These are phyloP conservation scores for Azemiops feae DNA, from an alignment of 2,113 vertebrate species.

Conservation along the genomic window DNA sequence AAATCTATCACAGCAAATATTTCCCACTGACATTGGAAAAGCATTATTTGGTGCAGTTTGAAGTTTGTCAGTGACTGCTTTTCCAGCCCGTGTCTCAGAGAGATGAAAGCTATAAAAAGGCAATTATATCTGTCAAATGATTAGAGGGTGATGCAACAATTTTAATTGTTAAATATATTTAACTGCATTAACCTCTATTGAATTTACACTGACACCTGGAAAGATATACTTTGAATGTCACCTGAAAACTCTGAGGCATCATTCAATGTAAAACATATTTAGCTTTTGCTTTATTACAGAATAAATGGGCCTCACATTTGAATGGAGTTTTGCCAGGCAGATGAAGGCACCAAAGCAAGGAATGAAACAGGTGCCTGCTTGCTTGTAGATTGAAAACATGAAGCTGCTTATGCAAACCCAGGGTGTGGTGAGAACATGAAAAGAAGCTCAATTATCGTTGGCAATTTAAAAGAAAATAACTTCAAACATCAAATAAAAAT, in stretches of 20 bases:
- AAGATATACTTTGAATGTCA: slow-evolving; percentile 47
- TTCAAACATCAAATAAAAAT: neutral
- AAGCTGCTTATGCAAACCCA: neutral
- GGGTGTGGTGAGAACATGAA: fast-evolving
- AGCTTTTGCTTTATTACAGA: slow-evolving; percentile 63
- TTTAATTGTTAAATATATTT: slow-evolving; percentile 67
- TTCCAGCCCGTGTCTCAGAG: slow-evolving; percentile 31
- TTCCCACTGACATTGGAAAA: slow-evolving; percentile 25
- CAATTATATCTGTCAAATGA: slow-evolving; percentile 63
- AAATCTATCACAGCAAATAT: slow-evolving; percentile 63
- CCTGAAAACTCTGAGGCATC: slow-evolving; percentile 55
- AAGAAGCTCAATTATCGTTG: neutral
- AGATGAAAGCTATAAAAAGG: slow-evolving; percentile 59
- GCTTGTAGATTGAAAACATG: neutral
- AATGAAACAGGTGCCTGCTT: neutral
- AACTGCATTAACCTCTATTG: slow-evolving; percentile 66
- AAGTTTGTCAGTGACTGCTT: slow-evolving; percentile 45
- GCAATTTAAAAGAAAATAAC: neutral
- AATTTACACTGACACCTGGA: slow-evolving; percentile 56
- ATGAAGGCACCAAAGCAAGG: slow-evolving; percentile 11
- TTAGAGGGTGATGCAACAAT: slow-evolving; percentile 58
- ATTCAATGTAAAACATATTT: slow-evolving; percentile 63
- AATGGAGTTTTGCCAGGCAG: slow-evolving; percentile 16
- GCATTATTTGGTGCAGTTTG: slow-evolving; percentile 54
- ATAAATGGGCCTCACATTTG: slow-evolving; percentile 50